A percentile compares a stretch with the other conserved stretches of the same genome.
Conservation (phyloP, 2,113 vertebrate species). For the Python bivittatus region DNA sequence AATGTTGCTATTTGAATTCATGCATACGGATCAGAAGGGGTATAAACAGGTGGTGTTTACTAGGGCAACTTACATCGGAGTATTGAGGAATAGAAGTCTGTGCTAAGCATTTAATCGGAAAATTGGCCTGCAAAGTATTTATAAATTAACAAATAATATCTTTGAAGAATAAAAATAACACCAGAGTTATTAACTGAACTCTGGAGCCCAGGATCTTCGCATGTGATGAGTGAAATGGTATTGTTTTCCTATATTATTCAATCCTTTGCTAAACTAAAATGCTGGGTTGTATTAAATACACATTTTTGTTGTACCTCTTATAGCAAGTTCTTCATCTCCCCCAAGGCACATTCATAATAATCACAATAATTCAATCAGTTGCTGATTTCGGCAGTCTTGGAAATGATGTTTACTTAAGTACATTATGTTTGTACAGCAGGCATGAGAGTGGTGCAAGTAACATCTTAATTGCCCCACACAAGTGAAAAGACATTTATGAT, state of each 20-base stretch:
- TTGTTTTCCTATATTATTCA: neutral
- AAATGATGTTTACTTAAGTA: neutral
- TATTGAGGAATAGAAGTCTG: no score
- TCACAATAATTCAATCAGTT: neutral
- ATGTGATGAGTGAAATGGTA: conserved; percentile 1
- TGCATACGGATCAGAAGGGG: no score
- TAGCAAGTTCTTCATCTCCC: neutral
- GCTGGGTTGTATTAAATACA: neutral
- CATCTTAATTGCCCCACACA: neutral
- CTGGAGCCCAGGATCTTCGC: neutral
- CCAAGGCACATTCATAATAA: neutral
- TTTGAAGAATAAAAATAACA: conserved; percentile 21
- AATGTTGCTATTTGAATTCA: no score
- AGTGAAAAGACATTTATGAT: neutral
- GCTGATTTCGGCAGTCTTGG: neutral
- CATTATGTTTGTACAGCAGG: neutral
- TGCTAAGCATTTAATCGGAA: conserved; percentile 41
- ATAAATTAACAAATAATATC: neutral
- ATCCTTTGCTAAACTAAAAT: neutral
- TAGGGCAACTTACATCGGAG: no score
- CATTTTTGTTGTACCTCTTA: neutral
- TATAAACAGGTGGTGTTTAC: no score
- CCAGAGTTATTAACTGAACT: conserved; percentile 11
- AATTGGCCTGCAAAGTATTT: neutral
- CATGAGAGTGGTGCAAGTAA: neutral